Conservation (phyloP, 1,140 invertebrate genomes). For the Platyura marginata region DNA sequence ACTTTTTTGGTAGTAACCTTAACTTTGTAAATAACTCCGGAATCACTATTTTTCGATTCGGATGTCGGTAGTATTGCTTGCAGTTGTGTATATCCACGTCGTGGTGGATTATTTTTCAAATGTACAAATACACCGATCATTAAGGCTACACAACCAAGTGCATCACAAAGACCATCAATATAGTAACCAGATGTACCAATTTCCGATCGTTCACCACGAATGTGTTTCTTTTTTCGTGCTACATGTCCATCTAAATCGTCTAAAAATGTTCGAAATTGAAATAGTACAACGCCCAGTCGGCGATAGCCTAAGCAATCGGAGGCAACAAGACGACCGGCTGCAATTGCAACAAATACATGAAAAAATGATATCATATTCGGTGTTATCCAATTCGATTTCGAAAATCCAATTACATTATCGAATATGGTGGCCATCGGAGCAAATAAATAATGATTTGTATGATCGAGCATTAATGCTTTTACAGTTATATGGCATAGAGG, state of each 20-base stretch:
- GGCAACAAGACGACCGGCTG: slow-evolving; percentile 46
- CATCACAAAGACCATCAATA: slow-evolving; percentile 55
- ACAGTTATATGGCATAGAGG: slow-evolving; percentile 55
- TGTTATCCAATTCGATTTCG: slow-evolving; percentile 40
- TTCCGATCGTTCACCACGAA: slow-evolving; percentile 49
- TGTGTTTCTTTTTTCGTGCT: slow-evolving; percentile 44
- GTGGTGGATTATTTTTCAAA: slow-evolving; percentile 44
- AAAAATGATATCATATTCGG: slow-evolving; percentile 59
- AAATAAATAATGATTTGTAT: slow-evolving; percentile 57
- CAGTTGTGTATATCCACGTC: slow-evolving; percentile 42
- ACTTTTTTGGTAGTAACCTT: slow-evolving; percentile 42
- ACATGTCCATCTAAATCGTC: slow-evolving; percentile 67
- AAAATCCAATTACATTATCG: slow-evolving; percentile 40
- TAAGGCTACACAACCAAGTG: slow-evolving; percentile 46
- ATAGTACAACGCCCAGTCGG: slow-evolving; percentile 47
- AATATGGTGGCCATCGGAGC: slow-evolving; percentile 47
- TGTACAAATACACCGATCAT: slow-evolving; percentile 42
- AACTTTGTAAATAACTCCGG: slow-evolving; percentile 37
- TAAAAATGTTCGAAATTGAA: slow-evolving; percentile 54
- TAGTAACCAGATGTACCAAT: slow-evolving; percentile 50
- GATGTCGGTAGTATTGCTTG: slow-evolving; percentile 28
- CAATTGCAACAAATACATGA: slow-evolving; percentile 49
- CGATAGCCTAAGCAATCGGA: slow-evolving; percentile 43
- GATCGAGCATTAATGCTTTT: slow-evolving; percentile 53
- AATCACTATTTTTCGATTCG: slow-evolving; percentile 27